A percentile compares a stretch with the other conserved stretches of the same genome.
Evolutionary conservation across 2,888 invertebrate species (phyloP).

Genomic region (Rotaria sp.): DNA sequence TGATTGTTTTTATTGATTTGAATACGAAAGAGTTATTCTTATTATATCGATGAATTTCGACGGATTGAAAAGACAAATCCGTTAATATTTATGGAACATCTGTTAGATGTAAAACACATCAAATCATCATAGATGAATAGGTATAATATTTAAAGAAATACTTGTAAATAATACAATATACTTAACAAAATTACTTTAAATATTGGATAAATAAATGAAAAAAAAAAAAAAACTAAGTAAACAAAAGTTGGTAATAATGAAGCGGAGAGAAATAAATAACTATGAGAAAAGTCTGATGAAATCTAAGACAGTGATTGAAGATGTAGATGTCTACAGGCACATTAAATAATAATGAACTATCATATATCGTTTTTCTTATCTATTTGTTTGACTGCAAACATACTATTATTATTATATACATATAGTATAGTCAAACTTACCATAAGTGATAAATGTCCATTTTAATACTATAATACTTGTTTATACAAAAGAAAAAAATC

Average conservation of each 20-base stretch:
- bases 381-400: not conserved
- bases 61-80: not conserved
- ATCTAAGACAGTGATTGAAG: not conserved
- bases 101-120: not conserved
- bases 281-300: not conserved
- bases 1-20: not conserved
- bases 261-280: not conserved
- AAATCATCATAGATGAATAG: not conserved
- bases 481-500: not conserved
- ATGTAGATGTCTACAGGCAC: not conserved
- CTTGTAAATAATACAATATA: not conserved
- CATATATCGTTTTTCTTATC: not conserved
- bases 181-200: not conserved
- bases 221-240: not conserved
- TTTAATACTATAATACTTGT: not conserved
- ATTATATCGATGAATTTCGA: not conserved
- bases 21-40: not conserved
- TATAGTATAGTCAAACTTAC: not conserved
- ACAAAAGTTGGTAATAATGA: not conserved
- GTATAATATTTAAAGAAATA: not conserved
- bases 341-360: not conserved
- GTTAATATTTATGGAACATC: not conserved
- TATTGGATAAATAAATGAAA: not conserved
- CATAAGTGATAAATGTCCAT: not conserved
- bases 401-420: not conserved